Evolutionary conservation across 2,797 vertebrate species (phyloP).

Genomic region (Cyprinodon diabolis): DNA sequence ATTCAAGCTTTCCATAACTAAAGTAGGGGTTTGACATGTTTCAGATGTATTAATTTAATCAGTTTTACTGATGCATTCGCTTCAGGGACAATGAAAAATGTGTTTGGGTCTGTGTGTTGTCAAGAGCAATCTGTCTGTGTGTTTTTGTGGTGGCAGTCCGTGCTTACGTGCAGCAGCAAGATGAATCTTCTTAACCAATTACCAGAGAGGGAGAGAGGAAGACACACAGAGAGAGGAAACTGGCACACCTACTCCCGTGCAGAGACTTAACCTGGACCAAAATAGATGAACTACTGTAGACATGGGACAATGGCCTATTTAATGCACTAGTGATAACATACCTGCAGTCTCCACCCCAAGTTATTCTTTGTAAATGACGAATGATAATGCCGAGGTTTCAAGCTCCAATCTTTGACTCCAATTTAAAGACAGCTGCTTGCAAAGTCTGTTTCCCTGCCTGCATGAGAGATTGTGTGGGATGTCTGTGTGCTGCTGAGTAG

Average conservation of each 20-base stretch:
- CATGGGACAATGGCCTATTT: constrained; percentile 66
- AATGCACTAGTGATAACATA: constrained; percentile 34
- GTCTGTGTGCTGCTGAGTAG: constrained; percentile 52
- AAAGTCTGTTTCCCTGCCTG: constrained; percentile 32
- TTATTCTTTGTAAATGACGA: constrained; percentile 2
- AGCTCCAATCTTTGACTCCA: constrained; percentile 7
- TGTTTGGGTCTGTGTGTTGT: constrained; percentile 1
- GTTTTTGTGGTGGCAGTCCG: constrained; percentile 34
- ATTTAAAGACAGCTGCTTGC: constrained; percentile 50
- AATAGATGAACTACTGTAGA: constrained; percentile 67
- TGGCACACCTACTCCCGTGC: constrained; percentile 63
- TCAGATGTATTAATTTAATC: background rate
- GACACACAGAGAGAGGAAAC: constrained; percentile 47
- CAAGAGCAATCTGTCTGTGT: constrained; percentile 4
- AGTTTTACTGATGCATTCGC: background rate
- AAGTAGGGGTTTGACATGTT: background rate
- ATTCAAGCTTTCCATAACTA: constrained; percentile 1
- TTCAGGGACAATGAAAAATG: constrained; percentile 3
- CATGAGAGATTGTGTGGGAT: constrained; percentile 59
- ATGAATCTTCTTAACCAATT: constrained; percentile 74
- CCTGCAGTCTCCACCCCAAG: constrained; percentile 30
- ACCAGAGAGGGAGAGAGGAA: constrained; percentile 31
- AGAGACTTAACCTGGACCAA: constrained; percentile 68
- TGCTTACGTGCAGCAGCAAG: constrained; percentile 49
- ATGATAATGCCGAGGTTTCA: constrained; percentile 8